Conservation (phyloP, 2,797 vertebrate genomes). For the Octomys mimax region DNA sequence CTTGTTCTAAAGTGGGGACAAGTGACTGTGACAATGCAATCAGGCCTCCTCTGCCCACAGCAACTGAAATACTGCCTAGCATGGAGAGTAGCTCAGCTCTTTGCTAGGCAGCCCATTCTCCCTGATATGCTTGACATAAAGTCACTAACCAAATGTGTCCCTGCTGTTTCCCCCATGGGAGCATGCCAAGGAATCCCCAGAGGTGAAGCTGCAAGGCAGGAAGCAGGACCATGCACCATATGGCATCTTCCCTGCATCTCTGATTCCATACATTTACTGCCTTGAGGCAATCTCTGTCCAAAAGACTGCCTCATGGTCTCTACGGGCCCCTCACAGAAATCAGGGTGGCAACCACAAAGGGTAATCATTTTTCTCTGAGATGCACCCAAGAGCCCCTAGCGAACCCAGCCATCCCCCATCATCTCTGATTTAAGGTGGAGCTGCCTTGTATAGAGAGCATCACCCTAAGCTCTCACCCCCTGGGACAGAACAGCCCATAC, state of each 20-base stretch:
- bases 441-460: neutral
- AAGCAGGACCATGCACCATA: too few species aligned
- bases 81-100: neutral
- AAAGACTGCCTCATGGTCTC: neutral
- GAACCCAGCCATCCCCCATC: neutral
- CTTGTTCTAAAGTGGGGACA: neutral
- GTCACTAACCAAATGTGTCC: neutral
- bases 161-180: neutral
- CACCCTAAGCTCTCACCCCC: neutral
- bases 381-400: neutral
- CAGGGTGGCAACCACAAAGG: neutral
- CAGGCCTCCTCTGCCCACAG: neutral
- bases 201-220: neutral
- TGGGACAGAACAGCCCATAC: too few species aligned
- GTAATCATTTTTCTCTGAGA: neutral
- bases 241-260: neutral
- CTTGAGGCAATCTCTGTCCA: neutral
- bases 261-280: neutral
- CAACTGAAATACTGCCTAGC: neutral
- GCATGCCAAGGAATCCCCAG: neutral
- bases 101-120: neutral
- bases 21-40: neutral
- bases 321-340: neutral
- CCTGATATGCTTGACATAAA: fast-evolving
- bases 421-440: neutral